These are phyloP conservation scores for Aphelenchoides fujianensis DNA, from an alignment of 1,140 invertebrate species.

Conservation along the genomic window DNA sequence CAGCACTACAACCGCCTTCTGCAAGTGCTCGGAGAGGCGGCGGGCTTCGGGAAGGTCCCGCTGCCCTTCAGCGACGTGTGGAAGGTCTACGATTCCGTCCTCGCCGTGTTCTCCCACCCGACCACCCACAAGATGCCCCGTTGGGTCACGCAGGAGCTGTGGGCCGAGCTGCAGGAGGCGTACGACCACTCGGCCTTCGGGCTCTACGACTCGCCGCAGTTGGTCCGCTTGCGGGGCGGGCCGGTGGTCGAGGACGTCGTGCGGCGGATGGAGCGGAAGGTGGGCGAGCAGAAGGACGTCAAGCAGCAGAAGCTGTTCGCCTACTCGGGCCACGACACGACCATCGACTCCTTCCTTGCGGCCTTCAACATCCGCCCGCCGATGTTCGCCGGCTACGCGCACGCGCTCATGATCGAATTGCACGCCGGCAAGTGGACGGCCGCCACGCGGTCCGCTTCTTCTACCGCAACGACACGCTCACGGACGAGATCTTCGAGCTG, in stretches of 20 bases:
- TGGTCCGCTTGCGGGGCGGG: slow-evolving; percentile 38
- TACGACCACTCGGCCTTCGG: slow-evolving; percentile 38
- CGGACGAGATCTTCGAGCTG: slow-evolving; percentile 34
- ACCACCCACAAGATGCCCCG: slow-evolving; percentile 35
- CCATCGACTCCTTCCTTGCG: slow-evolving; percentile 33
- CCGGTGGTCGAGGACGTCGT: slow-evolving; percentile 45
- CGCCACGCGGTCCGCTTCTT: slow-evolving; percentile 31
- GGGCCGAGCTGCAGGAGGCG: slow-evolving; percentile 30
- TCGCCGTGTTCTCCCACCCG: slow-evolving; percentile 22
- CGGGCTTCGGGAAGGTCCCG: slow-evolving; percentile 29
- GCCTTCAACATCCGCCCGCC: slow-evolving; percentile 34
- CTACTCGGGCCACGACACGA: slow-evolving; percentile 47
- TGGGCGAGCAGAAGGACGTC: slow-evolving; percentile 22
- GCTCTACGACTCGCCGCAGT: slow-evolving; percentile 29
- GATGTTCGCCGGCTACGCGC: slow-evolving; percentile 37
- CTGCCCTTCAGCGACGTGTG: slow-evolving; percentile 40
- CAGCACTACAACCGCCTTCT: slow-evolving; percentile 33
- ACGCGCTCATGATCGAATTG: slow-evolving; percentile 35
- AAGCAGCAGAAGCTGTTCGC: slow-evolving; percentile 35
- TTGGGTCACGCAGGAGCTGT: slow-evolving; percentile 39
- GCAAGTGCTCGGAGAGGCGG: slow-evolving; percentile 31
- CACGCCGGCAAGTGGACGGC: slow-evolving; percentile 19
- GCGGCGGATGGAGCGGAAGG: slow-evolving; percentile 37
- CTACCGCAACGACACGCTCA: slow-evolving; percentile 47
- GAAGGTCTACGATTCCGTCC: slow-evolving; percentile 40